Evolutionary conservation across 2,888 invertebrate genomes (phyloP), one percentile per base, ranked within the genome.

Genomic region (Limenitis arthemis): DNA sequence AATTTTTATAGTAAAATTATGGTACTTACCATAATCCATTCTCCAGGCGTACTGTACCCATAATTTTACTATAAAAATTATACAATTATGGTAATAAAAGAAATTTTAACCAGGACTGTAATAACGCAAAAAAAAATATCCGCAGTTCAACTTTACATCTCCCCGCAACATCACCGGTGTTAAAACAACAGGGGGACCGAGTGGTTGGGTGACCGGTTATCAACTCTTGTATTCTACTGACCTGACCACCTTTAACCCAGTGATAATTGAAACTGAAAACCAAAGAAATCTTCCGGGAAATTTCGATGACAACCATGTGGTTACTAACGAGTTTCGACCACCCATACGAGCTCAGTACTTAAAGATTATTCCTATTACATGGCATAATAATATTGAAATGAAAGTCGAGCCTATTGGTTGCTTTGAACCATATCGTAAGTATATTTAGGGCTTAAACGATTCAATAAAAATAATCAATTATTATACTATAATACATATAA

Each of bases 401-500:
- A 88, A 91, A 53, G 76, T 92, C 0, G 95, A 96, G 65, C 89
- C 95, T 0, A 80, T 91, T 9, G 96, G 96, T 6, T 96, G 96
- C 70, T 94, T 88, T 62, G 79, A 89, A 60, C 90, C 92, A 1
- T 94, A 94, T 38, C 77, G 83, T 84, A 46, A 79, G 82, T 78
- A 29, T 12, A 20, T 42, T 36, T 29, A 49, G n/a, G n/a, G n/a
- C n/a, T n/a, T n/a, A n/a, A n/a, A n/a, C n/a, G n/a, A n/a, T n/a
- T n/a, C n/a, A n/a, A n/a, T n/a, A n/a, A n/a, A n/a, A n/a, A n/a
- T n/a, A n/a, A n/a, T n/a, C n/a, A n/a, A n/a, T n/a, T n/a, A n/a
- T n/a, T n/a, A n/a, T n/a, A n/a, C n/a, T n/a, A n/a, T n/a, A n/a
- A n/a, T n/a, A n/a, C n/a, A n/a, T n/a, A n/a, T n/a, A n/a, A n/a